Percentiles rank a stretch among this genome's conserved stretches.
These are phyloP conservation scores for Netelia fuscicornis DNA, from an alignment of 2,888 invertebrate genomes.

Conservation along the genomic window DNA sequence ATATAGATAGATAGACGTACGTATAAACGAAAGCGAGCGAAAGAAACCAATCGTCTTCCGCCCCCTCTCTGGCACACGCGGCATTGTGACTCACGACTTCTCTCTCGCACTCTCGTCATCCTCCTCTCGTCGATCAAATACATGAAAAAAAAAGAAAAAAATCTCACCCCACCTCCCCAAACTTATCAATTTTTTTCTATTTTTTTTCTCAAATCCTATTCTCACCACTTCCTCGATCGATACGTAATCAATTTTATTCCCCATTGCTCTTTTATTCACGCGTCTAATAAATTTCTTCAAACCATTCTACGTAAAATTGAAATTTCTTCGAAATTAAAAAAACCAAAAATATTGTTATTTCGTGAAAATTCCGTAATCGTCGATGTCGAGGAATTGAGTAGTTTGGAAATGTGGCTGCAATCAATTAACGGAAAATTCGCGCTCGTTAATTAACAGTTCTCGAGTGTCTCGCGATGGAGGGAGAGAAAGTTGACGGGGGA, in stretches of 20 bases:
- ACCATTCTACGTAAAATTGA: too few relatives aligned
- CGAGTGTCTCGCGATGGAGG: slow-evolving; percentile 37
- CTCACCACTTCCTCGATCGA: slow-evolving; percentile 7
- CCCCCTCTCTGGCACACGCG: slow-evolving; percentile 41
- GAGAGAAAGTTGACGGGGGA: neutral
- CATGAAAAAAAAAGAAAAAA: too few relatives aligned
- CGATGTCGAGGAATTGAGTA: neutral
- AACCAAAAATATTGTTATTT: slow-evolving; percentile 9
- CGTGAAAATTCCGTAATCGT: slow-evolving; percentile 6
- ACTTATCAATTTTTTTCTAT: neutral
- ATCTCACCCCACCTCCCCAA: too few relatives aligned
- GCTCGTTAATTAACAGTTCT: slow-evolving; percentile 66
- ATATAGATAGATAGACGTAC: slow-evolving; percentile 61
- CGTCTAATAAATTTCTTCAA: too few relatives aligned
- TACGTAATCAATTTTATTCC: slow-evolving; percentile 35
- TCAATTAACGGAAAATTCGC: slow-evolving; percentile 47
- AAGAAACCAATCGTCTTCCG: slow-evolving; percentile 69
- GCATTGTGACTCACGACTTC: slow-evolving; percentile 42
- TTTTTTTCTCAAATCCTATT: neutral
- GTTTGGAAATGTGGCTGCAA: slow-evolving; percentile 30
- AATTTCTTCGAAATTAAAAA: neutral
- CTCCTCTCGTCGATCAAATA: slow-evolving; percentile 28
- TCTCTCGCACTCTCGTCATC: slow-evolving; percentile 48
- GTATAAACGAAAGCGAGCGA: slow-evolving; percentile 60
- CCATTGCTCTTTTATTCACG: neutral